Base-by-base conservation (phyloP, 2,888 invertebrate genomes). In the Athalia circularis region DNA sequence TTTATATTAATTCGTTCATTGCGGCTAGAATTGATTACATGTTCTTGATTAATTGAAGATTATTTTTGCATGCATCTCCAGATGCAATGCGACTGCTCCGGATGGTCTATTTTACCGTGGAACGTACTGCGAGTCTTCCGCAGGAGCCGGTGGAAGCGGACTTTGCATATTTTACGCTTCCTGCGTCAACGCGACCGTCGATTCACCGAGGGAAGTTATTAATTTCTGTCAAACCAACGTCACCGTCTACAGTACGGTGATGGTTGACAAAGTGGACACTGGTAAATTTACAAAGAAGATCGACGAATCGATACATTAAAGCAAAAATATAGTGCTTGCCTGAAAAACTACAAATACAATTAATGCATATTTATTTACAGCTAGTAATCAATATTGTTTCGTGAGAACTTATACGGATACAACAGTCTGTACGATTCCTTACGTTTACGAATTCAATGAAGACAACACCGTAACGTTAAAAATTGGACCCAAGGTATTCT, bases 161-260 rank as follows among this genome's bases (percentile, higher is more conserved):
- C 81, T 87, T 11, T 87, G 87, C 64, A 65, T 83, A 9, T 80
- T 86, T 8, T 87, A 87, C 67, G 81, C 84, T 64, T 65, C 79
- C 15, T 87, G 87, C 76, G 87, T 86, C 0, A 86, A 86, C 74
- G 85, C 85, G 9, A 87, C 86, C 0, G 67, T 87, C 47, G 84
- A 85, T 50, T 68, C 80, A 11, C 80, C 84, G 1, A 68, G 80
- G 13, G 78, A 78, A 4, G 81, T 80, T 8, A 77, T 68, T 13
- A 76, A 84, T 75, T 79, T 82, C 65, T 87, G 87, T 77, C 81
- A 80, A 13, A 82, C 84, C 3, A 79, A 84, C 13, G 59, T 79
- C 4, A 81, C 80, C 9, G 57, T 77, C 15, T 87, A 87, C 47
- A 77, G 59, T 8, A 85, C 80, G 7, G 74, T 80, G 50, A 80